These are phyloP conservation scores for Listrodromus nycthemerus DNA, from an alignment of 2,888 invertebrate species.

Conservation along the genomic window DNA sequence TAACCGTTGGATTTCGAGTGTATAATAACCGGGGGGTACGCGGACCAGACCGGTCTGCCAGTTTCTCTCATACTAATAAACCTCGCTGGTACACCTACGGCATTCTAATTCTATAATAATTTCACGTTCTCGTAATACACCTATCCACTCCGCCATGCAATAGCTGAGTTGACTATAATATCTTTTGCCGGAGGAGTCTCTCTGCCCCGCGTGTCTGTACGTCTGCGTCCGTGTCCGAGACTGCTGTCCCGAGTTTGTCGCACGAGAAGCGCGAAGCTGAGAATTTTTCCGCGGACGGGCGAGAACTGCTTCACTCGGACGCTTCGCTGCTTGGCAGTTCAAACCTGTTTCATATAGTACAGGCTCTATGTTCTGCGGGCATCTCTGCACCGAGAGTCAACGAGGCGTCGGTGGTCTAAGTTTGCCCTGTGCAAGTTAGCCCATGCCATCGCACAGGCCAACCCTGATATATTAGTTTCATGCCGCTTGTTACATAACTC, in stretches of 20 bases:
- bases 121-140: slow-evolving; percentile 61
- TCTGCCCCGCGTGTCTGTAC: neutral
- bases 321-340: slow-evolving; percentile 29
- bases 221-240: slow-evolving; percentile 9
- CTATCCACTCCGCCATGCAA: slow-evolving; percentile 17
- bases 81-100: slow-evolving; percentile 10
- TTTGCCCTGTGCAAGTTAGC: slow-evolving; percentile 46
- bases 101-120: slow-evolving; percentile 68
- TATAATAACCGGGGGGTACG: slow-evolving; percentile 67
- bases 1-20: slow-evolving; percentile 67
- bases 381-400: slow-evolving; percentile 37
- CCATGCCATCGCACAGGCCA: slow-evolving; percentile 60
- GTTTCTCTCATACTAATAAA: slow-evolving; percentile 58
- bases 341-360: slow-evolving; percentile 33
- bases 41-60: slow-evolving; percentile 65
- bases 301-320: slow-evolving; percentile 22
- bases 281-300: slow-evolving; percentile 9
- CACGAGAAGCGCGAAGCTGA: slow-evolving; percentile 15
- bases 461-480: slow-evolving; percentile 79
- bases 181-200: slow-evolving; percentile 24
- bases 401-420: slow-evolving; percentile 62
- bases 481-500: slow-evolving; percentile 77
- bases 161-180: slow-evolving; percentile 40
- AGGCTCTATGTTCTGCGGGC: slow-evolving; percentile 5
- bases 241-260: slow-evolving; percentile 44